A percentile compares a stretch with the other conserved stretches of the same genome.
phyloP scores from a whole-genome alignment of 2,113 vertebrate species.

The Polypterus bichir region DNA sequence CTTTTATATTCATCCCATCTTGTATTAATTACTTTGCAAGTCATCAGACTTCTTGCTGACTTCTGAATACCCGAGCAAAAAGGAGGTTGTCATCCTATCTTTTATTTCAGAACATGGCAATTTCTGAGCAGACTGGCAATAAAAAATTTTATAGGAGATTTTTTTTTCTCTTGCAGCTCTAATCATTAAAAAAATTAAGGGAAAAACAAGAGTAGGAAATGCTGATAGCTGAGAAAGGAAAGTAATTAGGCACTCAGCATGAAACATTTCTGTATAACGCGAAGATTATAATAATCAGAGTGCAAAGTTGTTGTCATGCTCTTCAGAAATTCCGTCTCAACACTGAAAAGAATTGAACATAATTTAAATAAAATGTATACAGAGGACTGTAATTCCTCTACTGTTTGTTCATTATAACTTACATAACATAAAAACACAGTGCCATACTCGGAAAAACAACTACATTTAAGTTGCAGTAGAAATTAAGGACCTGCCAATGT shows the following conservation, averaged over 20 bases:
- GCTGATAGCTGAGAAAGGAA: not conserved
- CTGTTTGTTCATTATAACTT: no score
- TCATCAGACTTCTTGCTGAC: not conserved
- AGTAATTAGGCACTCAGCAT: conserved; percentile 2
- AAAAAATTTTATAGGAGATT: not conserved
- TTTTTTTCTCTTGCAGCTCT: not conserved
- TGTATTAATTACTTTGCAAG: conserved; percentile 1
- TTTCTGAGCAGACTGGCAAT: not conserved
- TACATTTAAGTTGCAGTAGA: no score
- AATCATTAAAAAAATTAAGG: not conserved
- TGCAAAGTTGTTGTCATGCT: not conserved
- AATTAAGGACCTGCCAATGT: no score
- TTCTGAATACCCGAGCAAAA: not conserved
- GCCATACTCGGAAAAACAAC: no score
- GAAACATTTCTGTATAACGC: not conserved
- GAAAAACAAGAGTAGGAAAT: not conserved
- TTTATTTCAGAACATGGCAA: not conserved
- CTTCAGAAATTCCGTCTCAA: no score
- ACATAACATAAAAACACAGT: no score
- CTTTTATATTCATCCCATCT: not conserved
- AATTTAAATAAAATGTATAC: no score
- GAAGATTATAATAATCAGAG: not conserved
- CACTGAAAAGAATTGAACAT: no score
- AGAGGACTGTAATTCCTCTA: no score
- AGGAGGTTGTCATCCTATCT: not conserved